These are phyloP conservation scores for Lepilemur ruficaudatus DNA, from an alignment of 2,797 vertebrate species.

Conservation along the genomic window DNA sequence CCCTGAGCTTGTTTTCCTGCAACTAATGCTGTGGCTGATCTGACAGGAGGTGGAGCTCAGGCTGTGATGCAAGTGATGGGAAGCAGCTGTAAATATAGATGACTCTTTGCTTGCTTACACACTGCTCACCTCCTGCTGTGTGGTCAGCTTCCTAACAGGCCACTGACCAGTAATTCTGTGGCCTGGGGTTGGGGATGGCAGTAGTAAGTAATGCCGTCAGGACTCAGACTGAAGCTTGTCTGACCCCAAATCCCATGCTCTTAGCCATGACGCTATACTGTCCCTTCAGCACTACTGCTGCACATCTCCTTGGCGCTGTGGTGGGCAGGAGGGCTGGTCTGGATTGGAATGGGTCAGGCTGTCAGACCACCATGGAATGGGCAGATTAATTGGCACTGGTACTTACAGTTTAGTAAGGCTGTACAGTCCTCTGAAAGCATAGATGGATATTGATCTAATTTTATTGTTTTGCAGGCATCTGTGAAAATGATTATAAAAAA, in stretches of 20 bases:
- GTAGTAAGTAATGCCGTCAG: background rate
- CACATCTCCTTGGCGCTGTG: fast-evolving
- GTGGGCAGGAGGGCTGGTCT: background rate
- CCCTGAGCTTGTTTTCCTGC: no score
- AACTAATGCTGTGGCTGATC: no score
- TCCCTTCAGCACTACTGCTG: no score
- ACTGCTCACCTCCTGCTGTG: no score
- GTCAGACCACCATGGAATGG: fast-evolving
- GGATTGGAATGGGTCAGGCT: background rate
- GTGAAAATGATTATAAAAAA: slow-evolving; percentile 57
- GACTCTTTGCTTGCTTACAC: no score
- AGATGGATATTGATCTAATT: slow-evolving; percentile 89
- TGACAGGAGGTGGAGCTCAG: no score
- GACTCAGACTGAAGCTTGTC: background rate
- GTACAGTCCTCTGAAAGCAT: slow-evolving; percentile 92
- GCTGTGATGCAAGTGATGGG: no score
- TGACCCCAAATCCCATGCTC: fast-evolving
- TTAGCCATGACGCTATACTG: fast-evolving
- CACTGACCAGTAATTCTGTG: no score
- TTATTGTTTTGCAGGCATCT: slow-evolving; percentile 95
- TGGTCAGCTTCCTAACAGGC: no score
- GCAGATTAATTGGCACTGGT: background rate
- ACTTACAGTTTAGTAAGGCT: slow-evolving; percentile 96
- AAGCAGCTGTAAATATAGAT: no score
- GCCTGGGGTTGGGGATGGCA: no score